These are phyloP conservation scores for Odobenus rosmarus DNA, from an alignment of 2,113 vertebrate genomes.

Conservation along the genomic window DNA sequence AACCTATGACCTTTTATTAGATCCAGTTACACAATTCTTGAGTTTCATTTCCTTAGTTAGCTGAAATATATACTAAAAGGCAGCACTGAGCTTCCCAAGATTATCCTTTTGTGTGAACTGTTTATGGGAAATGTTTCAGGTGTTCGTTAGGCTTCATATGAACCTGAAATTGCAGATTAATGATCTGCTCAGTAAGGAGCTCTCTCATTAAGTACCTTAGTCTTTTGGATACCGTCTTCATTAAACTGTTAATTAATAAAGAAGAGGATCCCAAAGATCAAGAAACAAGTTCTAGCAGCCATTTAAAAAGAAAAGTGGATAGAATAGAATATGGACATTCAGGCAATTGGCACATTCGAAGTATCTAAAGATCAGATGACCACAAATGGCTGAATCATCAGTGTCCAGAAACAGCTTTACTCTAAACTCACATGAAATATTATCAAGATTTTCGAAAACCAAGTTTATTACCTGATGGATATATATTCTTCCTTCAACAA, in stretches of 20 bases:
- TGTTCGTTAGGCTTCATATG: background rate
- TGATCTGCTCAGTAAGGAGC: background rate
- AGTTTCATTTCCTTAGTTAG: background rate
- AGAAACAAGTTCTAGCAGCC: background rate
- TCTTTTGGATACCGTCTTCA: background rate
- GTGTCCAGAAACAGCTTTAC: background rate
- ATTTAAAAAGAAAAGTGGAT: background rate
- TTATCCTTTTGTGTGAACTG: background rate
- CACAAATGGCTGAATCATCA: background rate
- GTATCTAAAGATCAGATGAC: background rate
- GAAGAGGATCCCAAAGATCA: background rate
- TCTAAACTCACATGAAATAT: background rate
- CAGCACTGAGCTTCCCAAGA: background rate
- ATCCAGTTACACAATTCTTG: background rate
- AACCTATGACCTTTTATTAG: background rate
- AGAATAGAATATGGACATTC: background rate
- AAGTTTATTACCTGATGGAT: background rate
- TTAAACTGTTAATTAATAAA: background rate
- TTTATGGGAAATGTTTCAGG: background rate
- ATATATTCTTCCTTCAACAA: background rate
- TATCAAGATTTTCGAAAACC: slow-evolving; percentile 9
- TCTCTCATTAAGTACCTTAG: background rate
- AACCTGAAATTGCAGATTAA: slow-evolving; percentile 41
- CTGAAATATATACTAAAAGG: background rate
- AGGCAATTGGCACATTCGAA: background rate